phyloP scores from a whole-genome alignment of 2,888 invertebrate genomes.

The Caenorhabditis uteleia region DNA sequence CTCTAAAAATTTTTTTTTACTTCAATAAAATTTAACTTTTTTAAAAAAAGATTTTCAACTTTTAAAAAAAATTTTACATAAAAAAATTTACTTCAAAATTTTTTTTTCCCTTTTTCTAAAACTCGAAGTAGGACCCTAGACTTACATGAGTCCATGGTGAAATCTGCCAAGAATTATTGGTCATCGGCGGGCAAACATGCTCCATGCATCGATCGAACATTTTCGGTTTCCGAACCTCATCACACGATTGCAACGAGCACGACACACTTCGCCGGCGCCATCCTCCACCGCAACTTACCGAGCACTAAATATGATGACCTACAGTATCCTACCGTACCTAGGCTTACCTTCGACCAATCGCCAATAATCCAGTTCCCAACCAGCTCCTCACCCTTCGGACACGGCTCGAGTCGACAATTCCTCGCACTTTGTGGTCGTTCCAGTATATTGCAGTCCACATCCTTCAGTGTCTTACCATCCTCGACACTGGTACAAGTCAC shows the following conservation, averaged over 20 bases:
- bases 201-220: constrained; percentile 64
- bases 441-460: constrained; percentile 49
- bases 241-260: constrained; percentile 54
- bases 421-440: constrained; percentile 42
- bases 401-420: constrained; percentile 52
- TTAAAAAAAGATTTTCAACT: not conserved
- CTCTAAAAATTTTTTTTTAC: not conserved
- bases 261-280: constrained; percentile 70
- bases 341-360: constrained; percentile 70
- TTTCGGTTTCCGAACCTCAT: constrained; percentile 55
- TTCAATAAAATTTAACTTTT: not conserved
- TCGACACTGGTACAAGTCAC: constrained; percentile 51
- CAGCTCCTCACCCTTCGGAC: constrained; percentile 51
- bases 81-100: not conserved
- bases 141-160: constrained; percentile 67
- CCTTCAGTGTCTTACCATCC: constrained; percentile 19
- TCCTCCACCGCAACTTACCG: constrained; percentile 71
- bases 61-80: not conserved
- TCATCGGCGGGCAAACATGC: constrained; percentile 47
- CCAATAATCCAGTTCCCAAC: constrained; percentile 69
- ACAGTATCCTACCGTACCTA: constrained; percentile 1
- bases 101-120: not conserved
- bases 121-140: not conserved
- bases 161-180: constrained; percentile 62
- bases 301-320: constrained; percentile 69